Percentiles rank a stretch among this genome's conserved stretches.
phyloP scores from a whole-genome alignment of 2,113 vertebrate species.

The Centropristis striata region DNA sequence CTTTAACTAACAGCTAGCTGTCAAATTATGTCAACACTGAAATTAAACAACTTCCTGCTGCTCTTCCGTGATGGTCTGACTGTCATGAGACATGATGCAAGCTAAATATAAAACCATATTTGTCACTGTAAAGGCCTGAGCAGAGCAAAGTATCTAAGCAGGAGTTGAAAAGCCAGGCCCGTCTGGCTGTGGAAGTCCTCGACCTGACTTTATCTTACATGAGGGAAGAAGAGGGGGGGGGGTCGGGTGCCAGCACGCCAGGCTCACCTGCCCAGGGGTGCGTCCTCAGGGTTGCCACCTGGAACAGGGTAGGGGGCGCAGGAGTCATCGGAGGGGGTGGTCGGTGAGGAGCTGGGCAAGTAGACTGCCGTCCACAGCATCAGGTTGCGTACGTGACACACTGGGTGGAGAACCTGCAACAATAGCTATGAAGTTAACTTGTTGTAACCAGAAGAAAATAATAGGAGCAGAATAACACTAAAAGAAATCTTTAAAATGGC shows the following conservation, averaged over 20 bases:
- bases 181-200: constrained; percentile 34
- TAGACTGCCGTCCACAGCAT: constrained; percentile 98
- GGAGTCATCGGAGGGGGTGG: constrained; percentile 93
- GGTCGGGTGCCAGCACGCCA: constrained; percentile 67
- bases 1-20: neutral
- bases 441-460: neutral
- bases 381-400: constrained; percentile 96
- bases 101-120: constrained; percentile 5
- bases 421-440: constrained; percentile 24
- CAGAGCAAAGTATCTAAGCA: constrained; percentile 33
- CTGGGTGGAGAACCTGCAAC: constrained; percentile 94
- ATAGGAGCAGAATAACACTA: neutral
- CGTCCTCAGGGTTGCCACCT: constrained; percentile 91
- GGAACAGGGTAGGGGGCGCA: constrained; percentile 94
- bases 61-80: neutral
- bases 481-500: neutral
- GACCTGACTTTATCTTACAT: constrained; percentile 81
- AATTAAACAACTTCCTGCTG: constrained; percentile 30
- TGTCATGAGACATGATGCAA: constrained; percentile 16
- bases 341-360: constrained; percentile 95
- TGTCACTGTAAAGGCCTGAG: neutral
- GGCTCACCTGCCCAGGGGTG: constrained; percentile 94
- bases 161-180: constrained; percentile 22
- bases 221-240: constrained; percentile 48
- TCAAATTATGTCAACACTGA: constrained; percentile 11